Evolutionary conservation across 2,797 vertebrate genomes (phyloP).

Genomic region (Urosaurus nigricauda): DNA sequence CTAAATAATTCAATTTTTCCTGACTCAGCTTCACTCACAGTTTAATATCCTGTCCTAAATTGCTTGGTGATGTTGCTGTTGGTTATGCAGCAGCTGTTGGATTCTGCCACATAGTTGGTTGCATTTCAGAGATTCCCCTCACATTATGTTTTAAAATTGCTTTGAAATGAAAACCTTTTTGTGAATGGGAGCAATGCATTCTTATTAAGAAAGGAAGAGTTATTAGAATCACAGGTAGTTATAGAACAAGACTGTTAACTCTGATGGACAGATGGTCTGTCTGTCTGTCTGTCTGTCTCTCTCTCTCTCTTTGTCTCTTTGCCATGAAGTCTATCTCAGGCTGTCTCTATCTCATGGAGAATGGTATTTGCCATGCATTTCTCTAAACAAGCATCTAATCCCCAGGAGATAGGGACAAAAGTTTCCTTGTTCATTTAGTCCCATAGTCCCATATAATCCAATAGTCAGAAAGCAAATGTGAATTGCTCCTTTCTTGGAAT

Average conservation of each 20-base stretch:
- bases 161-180: not conserved
- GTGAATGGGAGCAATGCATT: not conserved
- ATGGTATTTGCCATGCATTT: slow-evolving; percentile 76
- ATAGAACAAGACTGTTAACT: slow-evolving; percentile 44
- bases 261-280: slow-evolving; percentile 62
- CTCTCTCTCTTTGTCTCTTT: slow-evolving; percentile 16
- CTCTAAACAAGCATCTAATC: slow-evolving; percentile 73
- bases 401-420: slow-evolving; percentile 67
- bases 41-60: not conserved
- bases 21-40: fast-evolving
- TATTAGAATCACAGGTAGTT: slow-evolving; percentile 52
- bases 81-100: not conserved
- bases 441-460: slow-evolving; percentile 71
- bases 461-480: slow-evolving; percentile 73
- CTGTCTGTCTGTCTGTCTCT: no score
- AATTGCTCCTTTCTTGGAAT: slow-evolving; percentile 63
- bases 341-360: no score
- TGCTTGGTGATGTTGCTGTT: not conserved
- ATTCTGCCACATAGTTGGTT: fast-evolving
- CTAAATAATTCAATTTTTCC: slow-evolving; percentile 13
- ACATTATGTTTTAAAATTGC: slow-evolving; percentile 6
- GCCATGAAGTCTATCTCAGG: slow-evolving; percentile 57
- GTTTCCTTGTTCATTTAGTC: slow-evolving; percentile 66
- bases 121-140: not conserved
- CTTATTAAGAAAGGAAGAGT: not conserved